These are phyloP conservation scores for Drosophila atroscutellata DNA, from an alignment of 2,888 invertebrate genomes.

Conservation along the genomic window DNA sequence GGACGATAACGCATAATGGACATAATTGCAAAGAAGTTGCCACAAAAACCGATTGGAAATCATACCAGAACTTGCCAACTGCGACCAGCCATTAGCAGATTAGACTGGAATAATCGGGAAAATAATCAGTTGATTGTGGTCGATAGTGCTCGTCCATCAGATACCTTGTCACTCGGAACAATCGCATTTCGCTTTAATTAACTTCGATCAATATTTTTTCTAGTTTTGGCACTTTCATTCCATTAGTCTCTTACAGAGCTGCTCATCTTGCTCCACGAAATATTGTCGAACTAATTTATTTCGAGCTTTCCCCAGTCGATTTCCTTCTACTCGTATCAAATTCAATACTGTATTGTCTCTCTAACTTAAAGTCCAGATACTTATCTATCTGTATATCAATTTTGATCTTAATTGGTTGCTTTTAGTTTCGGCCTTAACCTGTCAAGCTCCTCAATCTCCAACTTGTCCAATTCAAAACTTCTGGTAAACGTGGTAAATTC, in stretches of 20 bases:
- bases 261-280: not conserved
- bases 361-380: not conserved
- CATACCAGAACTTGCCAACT: constrained; percentile 3
- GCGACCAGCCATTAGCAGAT: constrained; percentile 69
- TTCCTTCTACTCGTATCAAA: not conserved
- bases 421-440: not conserved
- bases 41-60: constrained; percentile 45
- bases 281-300: not conserved
- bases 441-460: not conserved
- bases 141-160: not conserved
- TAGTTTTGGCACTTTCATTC: not conserved
- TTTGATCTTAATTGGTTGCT: not conserved
- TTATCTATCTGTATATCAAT: not conserved
- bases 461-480: not conserved
- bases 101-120: constrained; percentile 48
- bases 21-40: constrained; percentile 65
- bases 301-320: not conserved
- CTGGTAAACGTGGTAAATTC: not conserved
- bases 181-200: not conserved
- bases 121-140: not conserved
- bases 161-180: not conserved
- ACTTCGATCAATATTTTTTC: not conserved
- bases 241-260: not conserved
- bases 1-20: constrained; percentile 37
- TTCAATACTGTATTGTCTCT: not conserved